Base-by-base conservation (phyloP, 1,140 invertebrate species). In the Drosophila mayri region DNA sequence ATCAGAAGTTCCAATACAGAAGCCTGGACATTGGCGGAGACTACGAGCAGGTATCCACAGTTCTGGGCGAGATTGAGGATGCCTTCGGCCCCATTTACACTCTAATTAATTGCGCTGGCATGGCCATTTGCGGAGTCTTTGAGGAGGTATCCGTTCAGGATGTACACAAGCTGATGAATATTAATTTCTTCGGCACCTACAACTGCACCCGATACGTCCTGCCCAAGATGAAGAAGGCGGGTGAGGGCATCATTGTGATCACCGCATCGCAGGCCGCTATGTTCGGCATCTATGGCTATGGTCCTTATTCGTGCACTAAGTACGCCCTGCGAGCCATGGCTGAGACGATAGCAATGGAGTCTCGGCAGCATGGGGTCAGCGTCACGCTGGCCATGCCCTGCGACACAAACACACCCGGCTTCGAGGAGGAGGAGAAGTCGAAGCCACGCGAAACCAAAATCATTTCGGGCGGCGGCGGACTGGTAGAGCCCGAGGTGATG, bases 321-420 rank as follows among this genome's bases (percentile, higher is more conserved):
- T 99, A 98, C 95, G 99, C 98, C 2, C 93, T 99, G 5, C 94
- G 98, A 67, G 99, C 98, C 9, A 95, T 99, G 70, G 98, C 98
- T 8, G 98, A 99, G 92, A 95, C 97, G 59, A 93, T 99, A 25
- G 94, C 96, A 25, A 99, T 99, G 98, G 99, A 99, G 94, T 91
- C 97, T 5, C 95, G 95, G 54, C 95, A 96, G 2, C 96, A 97
- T 75, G 96, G 97, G 81, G 95, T 99, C 1, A 94, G 95, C 35
- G 95, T 99, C 1, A 99, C 98, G 0, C 83, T 99, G 5, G 95
- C 96, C 7, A 95, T 97, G 81, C 99, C 99, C 25, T 97, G 99
- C 9, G 99, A 99, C 90, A 99, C 99, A 1, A 97, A 99, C 91
- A 99, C 99, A 3, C 98, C 99, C 40, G 99, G 99, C 22, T 99